These are phyloP conservation scores for Premnoplex brunnescens DNA, from an alignment of 2,797 vertebrate species.

Conservation along the genomic window DNA sequence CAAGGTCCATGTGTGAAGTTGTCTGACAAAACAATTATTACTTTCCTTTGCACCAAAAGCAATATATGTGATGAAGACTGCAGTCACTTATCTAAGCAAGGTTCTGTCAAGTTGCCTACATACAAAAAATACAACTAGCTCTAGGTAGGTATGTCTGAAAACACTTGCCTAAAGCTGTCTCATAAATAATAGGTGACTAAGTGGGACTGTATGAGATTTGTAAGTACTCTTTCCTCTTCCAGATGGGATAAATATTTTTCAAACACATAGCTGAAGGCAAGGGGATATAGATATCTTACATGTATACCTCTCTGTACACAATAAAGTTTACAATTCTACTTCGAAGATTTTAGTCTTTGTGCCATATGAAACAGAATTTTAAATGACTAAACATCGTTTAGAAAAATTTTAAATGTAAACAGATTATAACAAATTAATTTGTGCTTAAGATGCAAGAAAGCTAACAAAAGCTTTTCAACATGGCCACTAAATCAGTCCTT, in stretches of 20 bases:
- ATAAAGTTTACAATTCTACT: neutral
- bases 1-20: neutral
- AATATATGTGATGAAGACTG: neutral
- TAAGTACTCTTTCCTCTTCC: neutral
- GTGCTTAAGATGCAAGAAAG: neutral
- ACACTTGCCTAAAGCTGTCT: neutral
- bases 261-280: neutral
- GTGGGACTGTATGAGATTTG: neutral
- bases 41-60: neutral
- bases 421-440: neutral
- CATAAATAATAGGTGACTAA: slow-evolving; percentile 3
- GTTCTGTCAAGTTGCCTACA: neutral
- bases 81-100: neutral
- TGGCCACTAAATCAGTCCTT: neutral
- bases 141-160: neutral
- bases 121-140: neutral
- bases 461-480: neutral
- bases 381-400: neutral
- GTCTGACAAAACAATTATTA: neutral
- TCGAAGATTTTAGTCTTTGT: neutral
- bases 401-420: neutral
- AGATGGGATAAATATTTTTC: neutral
- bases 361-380: neutral
- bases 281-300: neutral
- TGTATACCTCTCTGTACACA: neutral